Evolutionary conservation across 2,113 vertebrate species (phyloP).

Genomic region (Podiceps cristatus): DNA sequence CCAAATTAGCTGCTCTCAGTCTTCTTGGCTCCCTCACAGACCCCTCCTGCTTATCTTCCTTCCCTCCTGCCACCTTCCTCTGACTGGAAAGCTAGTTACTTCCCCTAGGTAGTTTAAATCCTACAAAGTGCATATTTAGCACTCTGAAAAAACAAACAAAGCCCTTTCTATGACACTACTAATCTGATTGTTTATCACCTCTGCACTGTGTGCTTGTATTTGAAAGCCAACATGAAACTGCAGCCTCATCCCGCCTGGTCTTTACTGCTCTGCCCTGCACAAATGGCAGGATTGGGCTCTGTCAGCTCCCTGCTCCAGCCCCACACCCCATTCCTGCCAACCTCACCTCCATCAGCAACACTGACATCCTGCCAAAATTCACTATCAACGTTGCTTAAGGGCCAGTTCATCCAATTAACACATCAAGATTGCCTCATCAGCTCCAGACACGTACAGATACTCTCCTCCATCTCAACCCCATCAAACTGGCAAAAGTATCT

Average conservation of each 20-base stretch:
- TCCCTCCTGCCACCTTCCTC: neutral
- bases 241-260: neutral
- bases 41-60: neutral
- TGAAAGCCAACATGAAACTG: neutral
- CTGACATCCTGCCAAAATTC: neutral
- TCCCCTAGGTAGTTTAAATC: neutral
- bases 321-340: neutral
- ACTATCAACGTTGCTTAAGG: neutral
- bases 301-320: neutral
- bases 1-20: neutral
- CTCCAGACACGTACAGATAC: neutral
- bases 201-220: neutral
- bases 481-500: neutral
- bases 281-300: neutral
- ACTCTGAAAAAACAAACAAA: neutral
- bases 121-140: neutral
- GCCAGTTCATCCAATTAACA: neutral
- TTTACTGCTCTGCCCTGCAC: neutral
- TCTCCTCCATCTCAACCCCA: neutral
- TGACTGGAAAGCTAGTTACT: neutral
- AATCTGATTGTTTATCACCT: neutral
- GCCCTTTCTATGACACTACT: neutral
- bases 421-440: neutral
- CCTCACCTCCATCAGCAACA: neutral
- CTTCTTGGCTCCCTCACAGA: neutral